phyloP scores from a whole-genome alignment of 1,140 invertebrate genomes.

The Temnothorax longispinosus region DNA sequence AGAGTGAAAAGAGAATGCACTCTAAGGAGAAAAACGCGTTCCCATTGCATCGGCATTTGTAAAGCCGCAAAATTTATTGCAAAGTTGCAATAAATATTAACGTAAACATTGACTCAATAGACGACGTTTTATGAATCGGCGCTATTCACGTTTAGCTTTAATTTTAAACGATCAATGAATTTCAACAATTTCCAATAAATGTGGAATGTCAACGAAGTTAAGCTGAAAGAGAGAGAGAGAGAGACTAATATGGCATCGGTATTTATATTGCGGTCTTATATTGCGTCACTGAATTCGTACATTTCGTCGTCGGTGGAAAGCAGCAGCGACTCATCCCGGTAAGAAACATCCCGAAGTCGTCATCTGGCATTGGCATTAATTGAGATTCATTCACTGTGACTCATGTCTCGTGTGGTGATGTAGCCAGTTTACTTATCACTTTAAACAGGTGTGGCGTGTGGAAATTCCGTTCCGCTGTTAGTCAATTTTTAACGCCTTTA shows the following conservation, averaged over 20 bases:
- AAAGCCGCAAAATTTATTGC: neutral
- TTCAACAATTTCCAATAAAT: neutral
- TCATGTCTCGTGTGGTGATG: constrained; percentile 42
- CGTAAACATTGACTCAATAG: neutral
- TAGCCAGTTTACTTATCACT: constrained; percentile 50
- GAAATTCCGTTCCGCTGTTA: neutral
- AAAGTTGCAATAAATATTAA: neutral
- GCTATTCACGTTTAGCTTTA: neutral
- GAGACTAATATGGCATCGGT: constrained; percentile 7
- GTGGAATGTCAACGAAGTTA: neutral
- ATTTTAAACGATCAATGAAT: neutral
- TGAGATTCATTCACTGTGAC: constrained; percentile 48
- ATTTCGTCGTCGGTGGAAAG: constrained; percentile 18
- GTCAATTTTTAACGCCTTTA: neutral
- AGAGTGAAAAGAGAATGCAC: neutral
- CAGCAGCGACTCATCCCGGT: neutral
- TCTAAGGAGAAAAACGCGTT: neutral
- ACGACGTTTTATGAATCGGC: neutral
- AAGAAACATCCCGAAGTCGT: constrained; percentile 7
- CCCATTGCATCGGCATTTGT: neutral
- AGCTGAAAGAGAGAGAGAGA: neutral
- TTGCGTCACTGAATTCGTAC: neutral
- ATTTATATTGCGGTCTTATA: constrained; percentile 2
- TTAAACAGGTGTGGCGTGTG: constrained; percentile 58
- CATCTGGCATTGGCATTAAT: neutral